Base-by-base conservation (phyloP, 1,140 invertebrate species). In the Limonius californicus region DNA sequence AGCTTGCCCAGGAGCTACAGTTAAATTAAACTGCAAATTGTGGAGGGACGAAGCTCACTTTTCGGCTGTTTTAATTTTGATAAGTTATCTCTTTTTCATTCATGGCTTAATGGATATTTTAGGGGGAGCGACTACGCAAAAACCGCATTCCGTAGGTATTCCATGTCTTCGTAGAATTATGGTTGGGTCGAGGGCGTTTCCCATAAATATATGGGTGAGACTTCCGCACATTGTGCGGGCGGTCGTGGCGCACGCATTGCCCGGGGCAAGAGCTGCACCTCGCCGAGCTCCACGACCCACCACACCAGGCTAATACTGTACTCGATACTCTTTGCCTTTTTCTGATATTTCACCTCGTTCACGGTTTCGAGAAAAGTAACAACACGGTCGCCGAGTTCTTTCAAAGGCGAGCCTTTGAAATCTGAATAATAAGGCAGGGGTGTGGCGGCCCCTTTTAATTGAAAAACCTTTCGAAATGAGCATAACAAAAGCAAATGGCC, bases 141-240 rank as follows among this genome's bases (percentile, higher is more conserved):
- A 50, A 50, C 45, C 7, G n/a, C 45, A 50, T 50, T 50, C 45
- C 9, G 14, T 50, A 50, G 45, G 45, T 50, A 50, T 50, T 50
- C 45, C 16, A 50, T 50, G 45, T 50, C 45, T 50, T 19, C 8
- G 45, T 18, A 50, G 14, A 50, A 50, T 50, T 50, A 50, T 50
- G 45, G 45, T 50, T 50, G 19, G 45, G 16, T n/a, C 45, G 45
- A 50, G 45, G 45, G 45, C 45, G 45, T 50, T 50, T 50, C 45
- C 45, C 45, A 50, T 50, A 50, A 50, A 50, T 50, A 50, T 50
- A 50, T 50, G 45, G 45, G 45, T 50, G n/a, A 50, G 20, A 50
- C 45, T 50, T 50, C 45, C 45, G 45, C 45, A 50, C 45, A 21
- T 50, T 50, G 45, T 21, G 45, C 16, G 16, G 16, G 45, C 45